These are phyloP conservation scores for Pangasius krempfi DNA, from an alignment of 2,797 vertebrate genomes.

Conservation along the genomic window DNA sequence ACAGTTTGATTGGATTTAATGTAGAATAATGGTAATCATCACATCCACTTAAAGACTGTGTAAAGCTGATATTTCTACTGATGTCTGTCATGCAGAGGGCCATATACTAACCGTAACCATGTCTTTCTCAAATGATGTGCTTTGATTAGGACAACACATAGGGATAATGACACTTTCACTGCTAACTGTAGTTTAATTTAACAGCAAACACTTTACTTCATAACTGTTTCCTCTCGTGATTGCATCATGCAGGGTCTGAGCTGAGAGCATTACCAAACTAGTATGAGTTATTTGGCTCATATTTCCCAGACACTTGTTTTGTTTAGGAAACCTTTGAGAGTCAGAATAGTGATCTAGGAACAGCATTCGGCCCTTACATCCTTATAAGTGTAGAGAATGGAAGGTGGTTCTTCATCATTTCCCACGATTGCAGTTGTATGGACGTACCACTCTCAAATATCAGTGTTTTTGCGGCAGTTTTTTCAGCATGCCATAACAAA, in stretches of 20 bases:
- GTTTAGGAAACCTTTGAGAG: background rate
- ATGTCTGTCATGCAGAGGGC: background rate
- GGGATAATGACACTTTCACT: background rate
- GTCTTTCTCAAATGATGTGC: background rate
- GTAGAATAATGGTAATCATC: background rate
- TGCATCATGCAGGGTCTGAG: conserved; percentile 1
- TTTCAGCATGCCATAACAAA: background rate
- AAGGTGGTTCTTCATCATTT: background rate
- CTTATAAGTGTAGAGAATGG: background rate
- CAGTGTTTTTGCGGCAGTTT: background rate
- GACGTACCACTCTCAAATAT: background rate
- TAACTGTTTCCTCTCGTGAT: conserved; percentile 5
- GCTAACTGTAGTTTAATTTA: background rate
- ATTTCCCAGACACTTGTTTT: conserved; percentile 11
- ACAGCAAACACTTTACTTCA: background rate
- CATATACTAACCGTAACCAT: background rate
- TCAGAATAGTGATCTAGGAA: background rate
- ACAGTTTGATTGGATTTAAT: background rate
- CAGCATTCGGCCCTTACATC: background rate
- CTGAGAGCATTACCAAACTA: background rate
- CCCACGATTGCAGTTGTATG: background rate
- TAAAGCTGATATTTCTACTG: background rate
- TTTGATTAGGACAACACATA: background rate
- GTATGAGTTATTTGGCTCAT: background rate
- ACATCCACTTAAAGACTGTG: background rate